Evolutionary conservation across 2,888 invertebrate genomes (phyloP).

Genomic region (Cephus spinipes): DNA sequence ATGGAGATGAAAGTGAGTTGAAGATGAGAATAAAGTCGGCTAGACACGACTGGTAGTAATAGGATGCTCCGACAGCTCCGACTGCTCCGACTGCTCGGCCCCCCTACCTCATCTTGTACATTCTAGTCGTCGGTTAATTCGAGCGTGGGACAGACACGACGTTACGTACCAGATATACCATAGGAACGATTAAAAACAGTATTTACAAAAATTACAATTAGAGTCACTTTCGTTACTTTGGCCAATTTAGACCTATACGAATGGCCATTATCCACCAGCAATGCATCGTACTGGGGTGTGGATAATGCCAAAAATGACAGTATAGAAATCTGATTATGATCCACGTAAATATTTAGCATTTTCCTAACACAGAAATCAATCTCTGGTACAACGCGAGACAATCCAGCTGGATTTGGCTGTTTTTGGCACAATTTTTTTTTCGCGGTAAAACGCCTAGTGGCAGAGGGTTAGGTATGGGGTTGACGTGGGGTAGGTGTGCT

Average conservation of each 20-base stretch:
- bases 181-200: neutral
- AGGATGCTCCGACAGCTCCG: neutral
- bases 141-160: neutral
- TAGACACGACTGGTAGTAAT: neutral
- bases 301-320: too few species aligned
- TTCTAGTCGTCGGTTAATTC: neutral
- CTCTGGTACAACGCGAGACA: neutral
- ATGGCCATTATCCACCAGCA: neutral
- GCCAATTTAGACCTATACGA: neutral
- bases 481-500: neutral
- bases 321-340: neutral
- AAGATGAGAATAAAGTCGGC: neutral
- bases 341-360: neutral
- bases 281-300: too few species aligned
- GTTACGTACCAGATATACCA: neutral
- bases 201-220: neutral
- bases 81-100: neutral
- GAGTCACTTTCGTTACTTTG: neutral
- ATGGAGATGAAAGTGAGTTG: constrained; percentile 44
- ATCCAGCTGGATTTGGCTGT: neutral
- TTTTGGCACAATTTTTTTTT: neutral
- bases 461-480: neutral
- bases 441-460: neutral
- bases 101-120: neutral
- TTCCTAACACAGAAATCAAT: neutral